phyloP scores from a whole-genome alignment of 2,888 invertebrate species.

The Orthosia cruda region DNA sequence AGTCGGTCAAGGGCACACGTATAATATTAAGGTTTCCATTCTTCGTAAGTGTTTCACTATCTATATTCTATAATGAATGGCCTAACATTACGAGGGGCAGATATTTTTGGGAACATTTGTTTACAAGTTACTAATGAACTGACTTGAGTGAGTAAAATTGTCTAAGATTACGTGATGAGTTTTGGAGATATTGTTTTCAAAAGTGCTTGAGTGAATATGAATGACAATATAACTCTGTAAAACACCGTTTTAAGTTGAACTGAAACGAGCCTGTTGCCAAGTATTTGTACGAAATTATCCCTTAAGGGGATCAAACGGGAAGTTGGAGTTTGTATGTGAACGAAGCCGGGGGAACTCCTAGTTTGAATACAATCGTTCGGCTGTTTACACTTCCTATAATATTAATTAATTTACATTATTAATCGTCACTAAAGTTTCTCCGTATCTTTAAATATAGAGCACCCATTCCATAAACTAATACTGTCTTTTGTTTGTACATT shows the following conservation, averaged over 20 bases:
- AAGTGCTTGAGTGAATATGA: neutral
- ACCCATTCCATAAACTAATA: neutral
- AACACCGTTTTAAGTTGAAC: constrained; percentile 35
- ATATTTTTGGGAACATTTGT: constrained; percentile 21
- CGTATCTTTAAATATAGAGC: constrained; percentile 22
- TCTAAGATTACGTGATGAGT: neutral
- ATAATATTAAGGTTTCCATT: constrained; percentile 39
- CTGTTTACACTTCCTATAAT: constrained; percentile 24
- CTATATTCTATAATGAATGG: constrained; percentile 34
- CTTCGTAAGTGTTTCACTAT: constrained; percentile 28
- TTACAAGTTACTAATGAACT: constrained; percentile 2
- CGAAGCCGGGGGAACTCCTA: constrained; percentile 2
- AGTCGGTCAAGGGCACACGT: constrained; percentile 55
- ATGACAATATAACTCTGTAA: neutral
- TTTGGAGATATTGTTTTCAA: neutral
- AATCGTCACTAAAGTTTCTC: constrained; percentile 3
- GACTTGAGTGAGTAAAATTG: neutral
- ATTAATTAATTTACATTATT: constrained; percentile 21
- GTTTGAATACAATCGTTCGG: constrained; percentile 4
- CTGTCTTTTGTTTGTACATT: constrained; percentile 15
- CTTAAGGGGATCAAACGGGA: constrained; percentile 28
- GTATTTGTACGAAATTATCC: constrained; percentile 29
- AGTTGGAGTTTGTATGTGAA: constrained; percentile 37
- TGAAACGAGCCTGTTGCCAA: constrained; percentile 12
- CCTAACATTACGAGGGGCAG: constrained; percentile 12